Percentiles rank a stretch among this genome's conserved stretches.
Conservation (phyloP, 2,113 vertebrate species). For the Uria lomvia region DNA sequence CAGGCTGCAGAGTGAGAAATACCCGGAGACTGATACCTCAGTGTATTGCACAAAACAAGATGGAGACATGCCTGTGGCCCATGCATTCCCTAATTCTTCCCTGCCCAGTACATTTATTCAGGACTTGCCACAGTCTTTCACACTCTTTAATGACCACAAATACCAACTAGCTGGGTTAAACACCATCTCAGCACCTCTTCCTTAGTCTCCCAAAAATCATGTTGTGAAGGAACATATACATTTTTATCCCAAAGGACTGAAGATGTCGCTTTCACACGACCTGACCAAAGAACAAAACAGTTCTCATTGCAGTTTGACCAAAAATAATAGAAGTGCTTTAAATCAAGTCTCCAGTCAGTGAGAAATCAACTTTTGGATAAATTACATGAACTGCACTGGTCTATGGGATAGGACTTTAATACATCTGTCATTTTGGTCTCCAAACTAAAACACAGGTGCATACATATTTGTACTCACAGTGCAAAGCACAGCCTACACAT, state of each 20-base stretch:
- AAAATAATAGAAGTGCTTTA: neutral
- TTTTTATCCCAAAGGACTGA: neutral
- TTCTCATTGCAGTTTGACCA: neutral
- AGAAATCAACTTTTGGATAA: neutral
- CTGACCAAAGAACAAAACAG: neutral
- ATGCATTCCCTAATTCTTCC: fast-evolving
- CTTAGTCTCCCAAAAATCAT: neutral
- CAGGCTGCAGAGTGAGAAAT: neutral
- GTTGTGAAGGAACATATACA: neutral
- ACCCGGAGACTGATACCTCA: neutral
- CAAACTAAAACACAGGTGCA: neutral
- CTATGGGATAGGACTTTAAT: fast-evolving
- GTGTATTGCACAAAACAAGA: neutral
- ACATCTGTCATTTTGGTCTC: neutral
- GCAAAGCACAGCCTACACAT: neutral
- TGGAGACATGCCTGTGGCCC: neutral
- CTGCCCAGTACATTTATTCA: neutral
- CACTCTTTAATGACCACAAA: neutral
- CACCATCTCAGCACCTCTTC: neutral
- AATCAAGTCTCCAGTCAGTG: neutral
- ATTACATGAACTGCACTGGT: fast-evolving
- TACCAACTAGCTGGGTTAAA: neutral
- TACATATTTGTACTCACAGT: no score
- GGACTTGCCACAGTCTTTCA: neutral
- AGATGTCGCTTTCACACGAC: neutral